Evolutionary conservation across 2,113 vertebrate species (phyloP), one percentile per base, ranked within the genome.

Genomic region (Oncorhynchus keta): DNA sequence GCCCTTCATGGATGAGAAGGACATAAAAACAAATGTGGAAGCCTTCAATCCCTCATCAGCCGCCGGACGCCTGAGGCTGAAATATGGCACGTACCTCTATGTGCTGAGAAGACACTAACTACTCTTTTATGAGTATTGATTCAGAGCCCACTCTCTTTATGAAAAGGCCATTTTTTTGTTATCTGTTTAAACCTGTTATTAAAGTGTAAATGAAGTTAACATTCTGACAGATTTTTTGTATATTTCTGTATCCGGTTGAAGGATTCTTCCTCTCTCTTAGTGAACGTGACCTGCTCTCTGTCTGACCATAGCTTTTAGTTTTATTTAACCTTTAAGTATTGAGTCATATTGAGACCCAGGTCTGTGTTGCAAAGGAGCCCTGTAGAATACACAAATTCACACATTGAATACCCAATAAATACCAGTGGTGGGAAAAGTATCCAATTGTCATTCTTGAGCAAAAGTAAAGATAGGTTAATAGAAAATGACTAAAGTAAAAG

Each of bases 81-180:
- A 92, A 86, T 88, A 92, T 90, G 86, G 91, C 90, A 89, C 92
- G 93, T 93, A 91, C 92, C 91, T 93, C 91, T 89, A 83, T 89
- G 93, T 86, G 83, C 84, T 88, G 85, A 86, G 77, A 85, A 90
- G 92, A 89, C 85, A 83, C 92, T 92, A 82, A 85, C 82, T 87
- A 84, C 81, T 87, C 84, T 68, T 90, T 85, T 92, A 32, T 87
- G 65, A 88, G 83, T 92, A 94, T 92, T 93, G 91, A 93, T 88
- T 93, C 88, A 89, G 78, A 85, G 92, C 68, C 30, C 68, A 62
- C 55, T 82, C 70, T 85, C 80, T 86, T 84, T 81, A 80, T 87
- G 82, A 84, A 81, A 89, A 84, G 64, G 32, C 62, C 28, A 70
- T n/a, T 83, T 83, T 87, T 86, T 84, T 67, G 78, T 86, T 87